A percentile compares a stretch with the other conserved stretches of the same genome.
Conservation (phyloP, 2,113 vertebrate species). For the Chaetodon auriga region DNA sequence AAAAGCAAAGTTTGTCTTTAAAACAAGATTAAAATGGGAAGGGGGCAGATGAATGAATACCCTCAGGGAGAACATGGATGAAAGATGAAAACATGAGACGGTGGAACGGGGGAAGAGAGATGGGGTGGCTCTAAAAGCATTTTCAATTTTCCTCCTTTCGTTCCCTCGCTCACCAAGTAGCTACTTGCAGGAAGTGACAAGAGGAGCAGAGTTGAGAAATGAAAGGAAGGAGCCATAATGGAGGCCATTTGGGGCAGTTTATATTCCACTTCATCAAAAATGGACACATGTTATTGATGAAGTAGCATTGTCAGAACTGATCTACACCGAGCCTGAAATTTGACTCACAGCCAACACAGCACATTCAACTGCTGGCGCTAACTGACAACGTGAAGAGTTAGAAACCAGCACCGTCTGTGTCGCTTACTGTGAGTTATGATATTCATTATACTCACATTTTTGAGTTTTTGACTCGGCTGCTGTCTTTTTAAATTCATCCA, state of each 20-base stretch:
- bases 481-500: conserved; percentile 3
- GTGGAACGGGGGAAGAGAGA: not conserved
- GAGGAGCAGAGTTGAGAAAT: conserved; percentile 5
- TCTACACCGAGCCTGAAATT: not conserved
- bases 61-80: not conserved
- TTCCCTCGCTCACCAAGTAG: not conserved
- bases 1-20: not conserved
- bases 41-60: conserved; percentile 14
- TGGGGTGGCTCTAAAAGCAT: conserved; percentile 9
- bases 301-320: conserved; percentile 10
- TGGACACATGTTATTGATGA: conserved; percentile 21
- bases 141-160: not conserved
- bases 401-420: not conserved
- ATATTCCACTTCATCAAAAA: conserved; percentile 29
- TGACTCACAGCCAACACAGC: conserved; percentile 5
- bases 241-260: conserved; percentile 6
- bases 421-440: conserved; percentile 9
- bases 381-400: not conserved
- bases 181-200: conserved; percentile 4
- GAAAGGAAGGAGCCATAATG: not conserved
- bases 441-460: not conserved
- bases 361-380: not conserved
- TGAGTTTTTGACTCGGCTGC: conserved; percentile 7
- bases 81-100: conserved; percentile 23
- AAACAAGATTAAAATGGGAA: not conserved